These are phyloP conservation scores for Laterallus jamaicensis DNA, from an alignment of 2,113 vertebrate species.

Conservation along the genomic window DNA sequence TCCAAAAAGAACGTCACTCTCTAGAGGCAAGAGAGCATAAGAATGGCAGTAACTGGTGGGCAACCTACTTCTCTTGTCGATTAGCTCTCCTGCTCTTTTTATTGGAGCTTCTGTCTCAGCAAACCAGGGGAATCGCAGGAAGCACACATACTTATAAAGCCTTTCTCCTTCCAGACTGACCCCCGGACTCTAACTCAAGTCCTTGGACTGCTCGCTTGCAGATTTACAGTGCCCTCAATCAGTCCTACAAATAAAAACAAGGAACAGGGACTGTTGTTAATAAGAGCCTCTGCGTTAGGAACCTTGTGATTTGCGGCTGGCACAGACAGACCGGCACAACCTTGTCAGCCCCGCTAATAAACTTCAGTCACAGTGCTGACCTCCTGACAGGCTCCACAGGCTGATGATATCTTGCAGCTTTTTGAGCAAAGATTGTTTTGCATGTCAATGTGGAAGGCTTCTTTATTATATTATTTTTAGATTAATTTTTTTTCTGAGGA, in stretches of 20 bases:
- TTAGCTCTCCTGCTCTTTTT: background rate
- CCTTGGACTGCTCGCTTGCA: slow-evolving; percentile 21
- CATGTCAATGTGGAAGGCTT: background rate
- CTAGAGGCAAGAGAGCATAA: background rate
- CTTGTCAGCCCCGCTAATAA: slow-evolving; percentile 44
- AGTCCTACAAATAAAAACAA: slow-evolving; percentile 40
- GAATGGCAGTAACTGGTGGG: background rate
- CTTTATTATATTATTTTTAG: background rate
- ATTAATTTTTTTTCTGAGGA: background rate
- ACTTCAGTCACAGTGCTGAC: slow-evolving; percentile 26
- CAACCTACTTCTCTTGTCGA: background rate
- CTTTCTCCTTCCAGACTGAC: background rate
- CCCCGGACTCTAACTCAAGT: background rate
- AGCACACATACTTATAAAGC: background rate
- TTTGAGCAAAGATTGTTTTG: background rate
- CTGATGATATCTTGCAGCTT: background rate
- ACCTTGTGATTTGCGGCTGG: slow-evolving; percentile 22
- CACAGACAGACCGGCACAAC: background rate
- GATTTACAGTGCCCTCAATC: slow-evolving; percentile 38
- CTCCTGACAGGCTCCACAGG: slow-evolving; percentile 11
- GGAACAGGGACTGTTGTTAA: background rate
- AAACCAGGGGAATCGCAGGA: background rate
- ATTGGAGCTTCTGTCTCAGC: background rate
- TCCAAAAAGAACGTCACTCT: background rate
- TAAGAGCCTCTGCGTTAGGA: slow-evolving; percentile 20